Conservation (phyloP, 2,113 vertebrate genomes). For the Brienomyrus longianalis region DNA sequence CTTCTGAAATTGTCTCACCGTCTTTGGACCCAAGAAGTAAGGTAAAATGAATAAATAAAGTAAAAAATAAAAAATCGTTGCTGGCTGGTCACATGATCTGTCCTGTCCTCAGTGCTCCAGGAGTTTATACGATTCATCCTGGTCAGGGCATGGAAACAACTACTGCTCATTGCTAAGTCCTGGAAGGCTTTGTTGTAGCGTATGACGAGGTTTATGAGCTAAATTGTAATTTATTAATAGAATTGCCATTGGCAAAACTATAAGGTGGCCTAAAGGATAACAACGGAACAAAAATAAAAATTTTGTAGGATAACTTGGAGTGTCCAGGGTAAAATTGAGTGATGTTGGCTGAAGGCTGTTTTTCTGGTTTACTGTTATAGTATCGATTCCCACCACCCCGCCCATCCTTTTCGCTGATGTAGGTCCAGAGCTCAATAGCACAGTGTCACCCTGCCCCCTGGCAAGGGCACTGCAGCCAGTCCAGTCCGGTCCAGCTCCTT, state of each 20-base stretch:
- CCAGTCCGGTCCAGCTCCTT: background rate
- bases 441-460: background rate
- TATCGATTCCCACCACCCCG: background rate
- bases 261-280: background rate
- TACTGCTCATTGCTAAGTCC: background rate
- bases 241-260: background rate
- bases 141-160: background rate
- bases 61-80: background rate
- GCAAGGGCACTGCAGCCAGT: background rate
- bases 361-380: conserved; percentile 18
- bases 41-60: background rate
- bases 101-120: background rate
- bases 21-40: background rate
- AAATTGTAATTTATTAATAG: background rate
- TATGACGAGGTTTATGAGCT: background rate
- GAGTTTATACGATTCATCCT: background rate
- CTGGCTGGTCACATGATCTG: background rate
- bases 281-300: background rate
- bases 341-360: background rate
- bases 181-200: background rate
- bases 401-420: background rate
- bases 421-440: background rate
- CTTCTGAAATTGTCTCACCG: background rate
- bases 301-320: background rate
- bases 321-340: conserved; percentile 11